Conservation (phyloP, 2,113 vertebrate genomes). For the Microtus pennsylvanicus region DNA sequence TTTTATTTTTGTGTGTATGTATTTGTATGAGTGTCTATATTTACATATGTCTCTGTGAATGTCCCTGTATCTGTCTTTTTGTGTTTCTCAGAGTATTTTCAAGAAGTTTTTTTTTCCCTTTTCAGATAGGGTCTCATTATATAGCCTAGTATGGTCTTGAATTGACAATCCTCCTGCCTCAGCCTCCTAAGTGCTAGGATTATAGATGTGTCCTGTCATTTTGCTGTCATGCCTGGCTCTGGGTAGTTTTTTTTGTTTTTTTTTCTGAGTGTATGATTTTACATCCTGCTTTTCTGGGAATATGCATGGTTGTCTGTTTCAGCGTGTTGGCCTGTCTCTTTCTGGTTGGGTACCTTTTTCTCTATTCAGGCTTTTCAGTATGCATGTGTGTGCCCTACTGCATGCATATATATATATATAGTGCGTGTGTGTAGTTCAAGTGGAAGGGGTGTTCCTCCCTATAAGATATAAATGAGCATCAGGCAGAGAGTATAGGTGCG, state of each 20-base stretch:
- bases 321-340: neutral
- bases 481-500: neutral
- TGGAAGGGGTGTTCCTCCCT: neutral
- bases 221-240: neutral
- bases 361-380: neutral
- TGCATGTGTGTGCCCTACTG: neutral
- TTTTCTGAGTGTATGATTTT: neutral
- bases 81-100: neutral
- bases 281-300: neutral
- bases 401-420: neutral
- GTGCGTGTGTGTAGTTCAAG: neutral
- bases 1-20: neutral
- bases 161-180: neutral
- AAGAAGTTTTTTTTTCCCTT: neutral
- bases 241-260: neutral
- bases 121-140: neutral
- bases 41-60: neutral
- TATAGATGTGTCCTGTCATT: neutral
- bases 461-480: neutral
- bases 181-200: neutral
- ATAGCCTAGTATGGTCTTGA: neutral
- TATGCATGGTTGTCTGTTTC: neutral
- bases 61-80: neutral
- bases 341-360: neutral
- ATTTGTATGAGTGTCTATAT: neutral